Percentiles rank a stretch among this genome's conserved stretches.
These are phyloP conservation scores for Notechis scutatus DNA, from an alignment of 2,113 vertebrate species.

Conservation along the genomic window DNA sequence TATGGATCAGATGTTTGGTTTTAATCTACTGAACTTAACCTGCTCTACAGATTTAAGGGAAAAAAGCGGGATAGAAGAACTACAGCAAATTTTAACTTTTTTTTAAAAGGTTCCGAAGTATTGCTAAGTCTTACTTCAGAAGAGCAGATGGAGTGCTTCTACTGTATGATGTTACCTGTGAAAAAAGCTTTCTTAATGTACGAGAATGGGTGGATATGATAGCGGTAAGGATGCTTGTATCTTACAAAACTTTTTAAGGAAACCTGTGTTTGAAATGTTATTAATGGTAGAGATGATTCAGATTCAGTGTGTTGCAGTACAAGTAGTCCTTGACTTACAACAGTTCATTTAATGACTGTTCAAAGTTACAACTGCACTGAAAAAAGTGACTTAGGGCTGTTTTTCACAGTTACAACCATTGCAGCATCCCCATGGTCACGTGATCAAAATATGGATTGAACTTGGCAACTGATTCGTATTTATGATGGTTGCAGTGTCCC, in stretches of 20 bases:
- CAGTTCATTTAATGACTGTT: not conserved
- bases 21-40: not conserved
- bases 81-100: not conserved
- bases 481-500: not conserved
- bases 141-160: constrained; percentile 91
- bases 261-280: constrained; percentile 3
- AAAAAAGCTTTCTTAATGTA: constrained; percentile 90
- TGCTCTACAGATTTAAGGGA: not conserved
- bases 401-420: not conserved
- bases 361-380: not conserved
- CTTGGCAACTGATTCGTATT: not conserved
- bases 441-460: not conserved
- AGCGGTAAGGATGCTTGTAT: constrained; percentile 75
- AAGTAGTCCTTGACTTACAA: not conserved
- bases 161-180: constrained; percentile 89
- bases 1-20: not conserved
- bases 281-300: not conserved
- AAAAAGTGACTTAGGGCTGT: not conserved
- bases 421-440: not conserved
- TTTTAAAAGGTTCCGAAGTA: constrained; percentile 85
- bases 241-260: not conserved
- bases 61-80: not conserved
- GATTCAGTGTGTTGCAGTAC: not conserved
- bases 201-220: constrained; percentile 95
- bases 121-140: constrained; percentile 96